Evolutionary conservation across 2,113 vertebrate species (phyloP).

Genomic region (Pollachius pollachius): DNA sequence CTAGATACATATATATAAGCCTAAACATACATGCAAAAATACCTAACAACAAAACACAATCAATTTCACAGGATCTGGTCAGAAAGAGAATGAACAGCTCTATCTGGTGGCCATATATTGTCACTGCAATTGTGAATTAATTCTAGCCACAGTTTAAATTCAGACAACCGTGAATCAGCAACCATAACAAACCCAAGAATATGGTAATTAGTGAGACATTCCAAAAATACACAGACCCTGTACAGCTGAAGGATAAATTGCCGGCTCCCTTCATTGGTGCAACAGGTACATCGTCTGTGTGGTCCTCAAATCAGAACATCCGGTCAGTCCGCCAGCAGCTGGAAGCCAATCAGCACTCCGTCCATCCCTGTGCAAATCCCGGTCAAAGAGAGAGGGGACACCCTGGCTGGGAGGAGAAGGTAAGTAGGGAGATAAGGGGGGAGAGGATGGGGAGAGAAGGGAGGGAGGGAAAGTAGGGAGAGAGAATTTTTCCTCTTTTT

Average conservation of each 20-base stretch:
- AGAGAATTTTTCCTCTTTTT: background rate
- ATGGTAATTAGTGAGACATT: no score
- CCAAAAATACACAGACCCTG: background rate
- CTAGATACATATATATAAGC: background rate
- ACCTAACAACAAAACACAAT: background rate
- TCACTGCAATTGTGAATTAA: conserved; percentile 14
- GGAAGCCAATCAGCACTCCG: conserved; percentile 54
- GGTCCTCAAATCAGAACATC: conserved; percentile 72
- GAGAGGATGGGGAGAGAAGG: conserved; percentile 1
- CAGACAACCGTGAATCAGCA: background rate
- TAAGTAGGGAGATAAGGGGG: conserved; percentile 55
- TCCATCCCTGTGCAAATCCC: conserved; percentile 65
- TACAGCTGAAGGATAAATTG: no score
- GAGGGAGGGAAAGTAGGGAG: no score
- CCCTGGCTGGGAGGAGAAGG: conserved; percentile 78
- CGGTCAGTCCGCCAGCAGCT: conserved; percentile 54
- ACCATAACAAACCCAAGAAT: no score
- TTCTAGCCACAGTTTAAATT: background rate
- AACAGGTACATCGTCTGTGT: conserved; percentile 80
- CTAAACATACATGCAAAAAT: background rate
- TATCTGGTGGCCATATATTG: conserved; percentile 45
- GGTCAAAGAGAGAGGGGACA: conserved; percentile 63
- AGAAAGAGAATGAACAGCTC: conserved; percentile 30
- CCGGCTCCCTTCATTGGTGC: background rate
- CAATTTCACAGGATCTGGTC: background rate